Base-by-base conservation (phyloP, 2,797 vertebrate genomes). In the Lepilemur septentrionalis region DNA sequence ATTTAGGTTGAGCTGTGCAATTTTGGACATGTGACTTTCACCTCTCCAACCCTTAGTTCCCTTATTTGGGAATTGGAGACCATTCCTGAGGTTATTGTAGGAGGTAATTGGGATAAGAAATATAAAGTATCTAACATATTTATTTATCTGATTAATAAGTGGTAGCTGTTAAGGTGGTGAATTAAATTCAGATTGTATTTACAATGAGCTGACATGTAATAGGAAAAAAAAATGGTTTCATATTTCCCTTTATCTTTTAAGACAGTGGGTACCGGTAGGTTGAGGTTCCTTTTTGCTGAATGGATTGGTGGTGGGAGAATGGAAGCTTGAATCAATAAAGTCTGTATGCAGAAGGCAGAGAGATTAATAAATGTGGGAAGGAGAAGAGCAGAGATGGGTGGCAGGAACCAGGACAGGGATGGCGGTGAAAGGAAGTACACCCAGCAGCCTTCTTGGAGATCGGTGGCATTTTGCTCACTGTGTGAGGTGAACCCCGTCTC, bases 141-240 rank as follows among this genome's bases (percentile, higher is more conserved):
- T 46, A 59, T 59, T 91, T 89, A 96, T 23, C 65, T 92, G 30
- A 8, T 84, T 61, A 89, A 57, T 93, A 72, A 75, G 55, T 87
- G 67, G 55, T 48, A 93, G 82, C 46, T 91, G 32, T 86, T 78
- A 80, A 83, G 46, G 59, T 52, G 50, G 11, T 84, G 14, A 94
- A 87, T 61, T 38, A 83, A 87, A 96, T 96, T 52, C n/a, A 59
- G 73, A 32, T 35, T 65, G 7, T 59, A 65, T 78, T 92, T 20
- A 52, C 67, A 55, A 95, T 25, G 30, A 88, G 38, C 59, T 7
- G 61, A 46, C 0, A 11, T 25, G 35, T 57, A 63, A 84, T 12
- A 85, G 65, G n/a, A n/a, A 65, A 35, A 32, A 92, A 59, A 88
- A 25, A 67, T 63, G 12, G 32, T 85, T 57, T 50, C 10, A 5